Evolutionary conservation across 2,113 vertebrate genomes (phyloP).

Genomic region (Noturus placidus): DNA sequence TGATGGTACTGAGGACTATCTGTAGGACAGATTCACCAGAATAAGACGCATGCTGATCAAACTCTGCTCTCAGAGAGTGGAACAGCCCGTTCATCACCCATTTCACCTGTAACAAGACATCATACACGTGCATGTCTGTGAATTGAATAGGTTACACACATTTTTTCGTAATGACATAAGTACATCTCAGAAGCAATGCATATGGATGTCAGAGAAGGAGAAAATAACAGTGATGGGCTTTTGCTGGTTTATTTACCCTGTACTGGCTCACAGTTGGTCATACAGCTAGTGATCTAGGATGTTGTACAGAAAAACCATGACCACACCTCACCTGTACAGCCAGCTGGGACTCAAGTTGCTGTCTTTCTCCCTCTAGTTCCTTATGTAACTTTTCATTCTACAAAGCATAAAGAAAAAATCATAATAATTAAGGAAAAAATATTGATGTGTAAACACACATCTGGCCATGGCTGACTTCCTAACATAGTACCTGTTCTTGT

Average conservation of each 20-base stretch:
- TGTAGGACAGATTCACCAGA: slow-evolving; percentile 74
- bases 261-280: not conserved
- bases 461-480: not conserved
- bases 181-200: not conserved
- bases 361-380: not conserved
- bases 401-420: not conserved
- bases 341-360: not conserved
- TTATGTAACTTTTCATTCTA: not conserved
- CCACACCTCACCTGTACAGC: slow-evolving; percentile 10
- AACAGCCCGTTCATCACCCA: slow-evolving; percentile 83
- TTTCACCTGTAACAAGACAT: slow-evolving; percentile 72
- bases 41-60: slow-evolving; percentile 78
- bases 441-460: not conserved
- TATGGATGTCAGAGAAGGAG: not conserved
- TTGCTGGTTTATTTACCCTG: not conserved
- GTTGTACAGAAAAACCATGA: not conserved
- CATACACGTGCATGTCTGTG: not conserved
- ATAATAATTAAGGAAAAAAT: not conserved
- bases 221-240: not conserved
- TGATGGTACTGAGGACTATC: slow-evolving; percentile 79
- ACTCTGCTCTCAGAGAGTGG: slow-evolving; percentile 75
- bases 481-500: slow-evolving; percentile 70
- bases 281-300: not conserved
- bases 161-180: not conserved
- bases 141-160: not conserved